These are phyloP conservation scores for Magallana ariakensis DNA, from an alignment of 1,140 invertebrate species.

Conservation along the genomic window DNA sequence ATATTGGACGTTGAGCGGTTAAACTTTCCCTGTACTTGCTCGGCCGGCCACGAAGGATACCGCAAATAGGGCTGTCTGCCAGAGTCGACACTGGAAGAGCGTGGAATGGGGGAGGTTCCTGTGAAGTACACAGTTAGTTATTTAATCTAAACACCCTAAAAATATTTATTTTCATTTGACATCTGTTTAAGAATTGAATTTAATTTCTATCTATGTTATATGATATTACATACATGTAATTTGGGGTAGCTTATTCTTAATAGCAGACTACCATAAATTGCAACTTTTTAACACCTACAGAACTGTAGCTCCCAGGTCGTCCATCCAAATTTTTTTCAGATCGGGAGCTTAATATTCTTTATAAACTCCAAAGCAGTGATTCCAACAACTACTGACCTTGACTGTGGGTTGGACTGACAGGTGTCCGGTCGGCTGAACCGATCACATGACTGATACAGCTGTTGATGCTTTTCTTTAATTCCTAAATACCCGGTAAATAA, in stretches of 20 bases:
- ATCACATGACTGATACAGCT: slow-evolving; percentile 90
- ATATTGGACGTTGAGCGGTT: slow-evolving; percentile 54
- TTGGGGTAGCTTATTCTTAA: too few species aligned
- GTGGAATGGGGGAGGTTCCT: slow-evolving; percentile 33
- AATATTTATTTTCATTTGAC: neutral
- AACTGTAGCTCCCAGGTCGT: too few species aligned
- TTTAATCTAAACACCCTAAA: too few species aligned
- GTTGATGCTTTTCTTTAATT: slow-evolving; percentile 86
- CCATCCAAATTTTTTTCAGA: too few species aligned
- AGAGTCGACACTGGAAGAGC: slow-evolving; percentile 44
- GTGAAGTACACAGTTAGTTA: neutral
- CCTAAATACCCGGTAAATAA: too few species aligned
- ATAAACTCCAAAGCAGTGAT: too few species aligned
- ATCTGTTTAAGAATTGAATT: neutral
- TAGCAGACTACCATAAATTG: too few species aligned
- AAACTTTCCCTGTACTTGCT: slow-evolving; percentile 54
- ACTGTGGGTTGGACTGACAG: slow-evolving; percentile 62
- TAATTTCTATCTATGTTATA: neutral
- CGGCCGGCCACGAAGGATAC: slow-evolving; percentile 64
- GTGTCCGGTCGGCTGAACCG: slow-evolving; percentile 80
- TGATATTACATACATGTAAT: neutral
- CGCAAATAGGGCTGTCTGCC: slow-evolving; percentile 56
- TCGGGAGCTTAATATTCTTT: too few species aligned
- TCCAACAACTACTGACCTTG: neutral
- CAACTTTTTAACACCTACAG: too few species aligned